These are phyloP conservation scores for Cuniculus paca DNA, from an alignment of 2,797 vertebrate species.

Conservation along the genomic window DNA sequence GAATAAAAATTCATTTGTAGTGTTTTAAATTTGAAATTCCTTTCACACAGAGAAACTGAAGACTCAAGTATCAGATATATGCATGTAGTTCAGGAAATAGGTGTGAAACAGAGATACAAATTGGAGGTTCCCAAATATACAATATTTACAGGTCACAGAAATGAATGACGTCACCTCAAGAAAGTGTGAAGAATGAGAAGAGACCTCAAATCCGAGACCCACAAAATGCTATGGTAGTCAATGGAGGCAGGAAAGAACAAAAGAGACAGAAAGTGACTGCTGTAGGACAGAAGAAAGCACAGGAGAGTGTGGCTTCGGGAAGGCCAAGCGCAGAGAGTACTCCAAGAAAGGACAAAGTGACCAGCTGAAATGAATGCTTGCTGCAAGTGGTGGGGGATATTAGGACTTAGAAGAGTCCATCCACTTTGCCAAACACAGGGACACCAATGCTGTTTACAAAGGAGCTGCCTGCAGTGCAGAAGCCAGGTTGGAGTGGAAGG, in stretches of 20 bases:
- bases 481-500: not conserved
- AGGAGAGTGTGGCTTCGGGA: not conserved
- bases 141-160: not conserved
- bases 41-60: not conserved
- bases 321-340: not conserved
- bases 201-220: not conserved
- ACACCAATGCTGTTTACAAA: not conserved
- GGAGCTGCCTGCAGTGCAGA: not conserved
- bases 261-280: not conserved
- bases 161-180: not conserved
- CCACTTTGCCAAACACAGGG: not conserved
- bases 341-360: not conserved
- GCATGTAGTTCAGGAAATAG: not conserved
- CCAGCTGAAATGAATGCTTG: not conserved
- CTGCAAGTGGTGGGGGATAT: not conserved
- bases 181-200: not conserved
- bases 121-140: not conserved
- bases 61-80: not conserved
- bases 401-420: not conserved
- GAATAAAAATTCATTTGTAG: not conserved
- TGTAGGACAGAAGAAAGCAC: not conserved
- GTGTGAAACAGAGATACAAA: not conserved
- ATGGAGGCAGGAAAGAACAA: not conserved
- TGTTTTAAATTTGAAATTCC: conserved; percentile 2
- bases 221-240: not conserved